Evolutionary conservation across 2,888 invertebrate species (phyloP), one percentile per base, ranked within the genome.

Genomic region (Linyphia triangularis): DNA sequence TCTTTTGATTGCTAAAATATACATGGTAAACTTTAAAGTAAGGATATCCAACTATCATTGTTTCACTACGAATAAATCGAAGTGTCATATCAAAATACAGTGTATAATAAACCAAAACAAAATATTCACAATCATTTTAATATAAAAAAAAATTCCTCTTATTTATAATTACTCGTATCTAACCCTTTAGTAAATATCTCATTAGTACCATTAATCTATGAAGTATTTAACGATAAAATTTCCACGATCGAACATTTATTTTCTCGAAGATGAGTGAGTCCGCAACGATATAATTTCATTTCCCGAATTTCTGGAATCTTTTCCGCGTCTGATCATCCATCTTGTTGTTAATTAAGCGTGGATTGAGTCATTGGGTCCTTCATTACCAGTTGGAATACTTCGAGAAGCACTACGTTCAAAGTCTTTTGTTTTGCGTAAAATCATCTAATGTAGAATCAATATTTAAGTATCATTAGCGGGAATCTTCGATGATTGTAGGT

Each of bases 371-470:
- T 26, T 33, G 67, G 67, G 37, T 26, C 57, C 43, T 69, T 84
- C 37, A 69, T 59, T 75, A 40, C n/a, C 37, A 57, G 40, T 22
- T 65, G 61, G 72, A 22, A 69, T 65, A 72, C 65, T 65, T 83
- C 28, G 22, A 72, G 70, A 72, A 69, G 28, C 19, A 33, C n/a
- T 43, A n/a, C n/a, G 43, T 43, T 82, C 37, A 7, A 24, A 57
- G 79, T 85, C 81, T 81, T 79, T 81, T 81, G 75, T 81, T 86
- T 72, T 67, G 75, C 40, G 59, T 57, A 57, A 63, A 81, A 75
- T 57, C 65, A 78, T 67, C 86, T 86, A 86, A 81, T 86, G 86
- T 24, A 75, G 73, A 86, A 86, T 86, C 86, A 57, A 86, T 86
- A 75, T 75, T 73, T 57, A 86, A 72, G 51, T 69, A 67, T 81